Evolutionary conservation across 2,888 invertebrate species (phyloP), one percentile per base, ranked within the genome.

Genomic region (Rambutsinella grinnellia): DNA sequence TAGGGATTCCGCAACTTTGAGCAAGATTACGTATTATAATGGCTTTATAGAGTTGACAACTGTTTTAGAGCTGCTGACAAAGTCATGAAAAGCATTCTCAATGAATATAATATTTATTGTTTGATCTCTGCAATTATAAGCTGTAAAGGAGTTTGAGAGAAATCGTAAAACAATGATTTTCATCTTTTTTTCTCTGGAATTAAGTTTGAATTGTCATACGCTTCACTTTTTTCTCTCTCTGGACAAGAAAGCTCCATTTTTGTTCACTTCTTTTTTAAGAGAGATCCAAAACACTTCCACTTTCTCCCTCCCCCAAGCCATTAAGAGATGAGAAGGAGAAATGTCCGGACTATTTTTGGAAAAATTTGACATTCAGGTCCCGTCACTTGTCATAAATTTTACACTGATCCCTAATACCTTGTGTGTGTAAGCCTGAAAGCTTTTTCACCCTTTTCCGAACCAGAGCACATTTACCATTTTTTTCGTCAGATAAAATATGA

Each of bases 371-470:
- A 75, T 75, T 75, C 75, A 68, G 68, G 75, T 75, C 67, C 67
- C 75, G 75, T 75, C 75, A 75, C 68, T 75, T 75, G 75, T 75
- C 75, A 75, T 75, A 75, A 75, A 75, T 75, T 75, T 75, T 75
- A 75, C 75, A 75, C 75, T 75, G 75, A 75, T 75, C 75, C 75
- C 75, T 75, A 75, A 75, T 75, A 68, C 75, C 68, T 63, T 68
- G 62, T 75, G 68, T 66, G 67, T 74, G 67, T 66, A 75, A 68
- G 75, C 75, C 63, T 75, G 75, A 75, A 75, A 75, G 75, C 75
- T 61, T 75, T 70, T 65, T 57, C 51, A 56, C 49, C 57, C 65
- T 58, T 75, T 75, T 75, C 62, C 68, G 68, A 61, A 74, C 67
- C 67, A 67, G 44, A 67, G 67, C 74, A 67, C 67, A 74, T 67